Base-by-base conservation (phyloP, 2,113 vertebrate species). In the Poecilia latipinna region DNA sequence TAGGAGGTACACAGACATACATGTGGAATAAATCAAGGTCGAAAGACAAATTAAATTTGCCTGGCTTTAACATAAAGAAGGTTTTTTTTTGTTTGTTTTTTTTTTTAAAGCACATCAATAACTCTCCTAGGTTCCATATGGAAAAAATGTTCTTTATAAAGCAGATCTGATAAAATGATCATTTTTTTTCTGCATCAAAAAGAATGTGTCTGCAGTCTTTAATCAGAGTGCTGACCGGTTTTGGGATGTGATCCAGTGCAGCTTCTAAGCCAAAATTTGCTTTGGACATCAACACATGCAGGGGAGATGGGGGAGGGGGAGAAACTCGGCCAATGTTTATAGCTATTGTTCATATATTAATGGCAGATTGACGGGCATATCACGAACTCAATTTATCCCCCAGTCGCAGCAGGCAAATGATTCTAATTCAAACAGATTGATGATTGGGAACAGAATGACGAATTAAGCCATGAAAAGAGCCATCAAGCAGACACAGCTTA, bases 21-120 rank as follows among this genome's bases (percentile, higher is more conserved):
- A 90, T 78, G 68, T 85, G 86, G 88, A 70, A 67, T 68, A 61
- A 78, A 90, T 92, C 80, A 86, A 28, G 33, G 26, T n/a, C n/a
- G n/a, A 82, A 70, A 32, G 71, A 80, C 79, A 78, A 84, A 72
- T 61, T 70, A 61, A 44, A 78, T 72, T 71, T 70, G 72, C 72
- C 44, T 15, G 11, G 62, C 29, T 80, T 62, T 24, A 54, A 78
- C 75, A 66, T 19, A 31, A 82, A 62, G 32, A 61, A 72, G 80
- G 42, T 37, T 37, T 35, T 35, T 28, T 28, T 28, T n/a, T n/a
- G n/a, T n/a, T n/a, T n/a, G n/a, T 28, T 28, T 28, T 28, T 28
- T 35, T 24, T 35, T 24, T 28, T 28, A 19, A 65, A 75, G 8
- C 19, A 37, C 33, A 72, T 11, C 72, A 42, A 70, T 8, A 4